Percentiles rank a stretch among this genome's conserved stretches.
Evolutionary conservation across 2,113 vertebrate species (phyloP).

Genomic region (Genyomyrus donnyi): DNA sequence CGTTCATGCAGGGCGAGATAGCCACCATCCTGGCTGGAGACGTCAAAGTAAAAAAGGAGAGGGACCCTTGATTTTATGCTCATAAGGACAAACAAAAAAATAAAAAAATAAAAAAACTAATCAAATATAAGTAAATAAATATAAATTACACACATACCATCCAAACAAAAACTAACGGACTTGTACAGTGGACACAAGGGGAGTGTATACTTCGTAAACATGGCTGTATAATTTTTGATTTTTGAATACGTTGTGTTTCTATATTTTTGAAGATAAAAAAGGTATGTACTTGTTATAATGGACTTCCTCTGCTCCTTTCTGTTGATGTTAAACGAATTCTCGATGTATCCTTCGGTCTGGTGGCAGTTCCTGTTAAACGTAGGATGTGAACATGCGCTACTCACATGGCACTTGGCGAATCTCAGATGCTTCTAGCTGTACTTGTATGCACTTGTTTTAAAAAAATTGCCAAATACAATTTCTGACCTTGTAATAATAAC

Average conservation of each 20-base stretch:
- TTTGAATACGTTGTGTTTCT: constrained; percentile 95
- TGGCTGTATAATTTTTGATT: constrained; percentile 83
- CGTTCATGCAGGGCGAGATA: constrained; percentile 97
- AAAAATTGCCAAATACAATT: constrained; percentile 90
- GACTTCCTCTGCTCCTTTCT: constrained; percentile 61
- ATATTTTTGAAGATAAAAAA: constrained; percentile 80
- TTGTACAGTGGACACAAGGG: constrained; percentile 76
- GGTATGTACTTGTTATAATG: constrained; percentile 82
- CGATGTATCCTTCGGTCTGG: constrained; percentile 70
- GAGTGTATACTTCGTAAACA: constrained; percentile 84
- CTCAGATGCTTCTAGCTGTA: constrained; percentile 88
- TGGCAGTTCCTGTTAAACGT: constrained; percentile 78
- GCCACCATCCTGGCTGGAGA: constrained; percentile 93
- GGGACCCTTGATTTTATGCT: constrained; percentile 77
- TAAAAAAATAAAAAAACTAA: constrained; percentile 35
- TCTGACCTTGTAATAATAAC: constrained; percentile 87
- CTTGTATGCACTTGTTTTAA: constrained; percentile 87
- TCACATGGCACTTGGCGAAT: constrained; percentile 88
- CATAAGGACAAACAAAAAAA: constrained; percentile 27
- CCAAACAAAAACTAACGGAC: constrained; percentile 40
- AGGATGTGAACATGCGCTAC: constrained; percentile 86
- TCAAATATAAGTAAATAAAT: constrained; percentile 58
- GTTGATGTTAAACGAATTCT: constrained; percentile 53
- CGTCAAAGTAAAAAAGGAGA: constrained; percentile 94
- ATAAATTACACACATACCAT: constrained; percentile 44